phyloP scores from a whole-genome alignment of 2,888 invertebrate species.

The Terebella lapidaria region DNA sequence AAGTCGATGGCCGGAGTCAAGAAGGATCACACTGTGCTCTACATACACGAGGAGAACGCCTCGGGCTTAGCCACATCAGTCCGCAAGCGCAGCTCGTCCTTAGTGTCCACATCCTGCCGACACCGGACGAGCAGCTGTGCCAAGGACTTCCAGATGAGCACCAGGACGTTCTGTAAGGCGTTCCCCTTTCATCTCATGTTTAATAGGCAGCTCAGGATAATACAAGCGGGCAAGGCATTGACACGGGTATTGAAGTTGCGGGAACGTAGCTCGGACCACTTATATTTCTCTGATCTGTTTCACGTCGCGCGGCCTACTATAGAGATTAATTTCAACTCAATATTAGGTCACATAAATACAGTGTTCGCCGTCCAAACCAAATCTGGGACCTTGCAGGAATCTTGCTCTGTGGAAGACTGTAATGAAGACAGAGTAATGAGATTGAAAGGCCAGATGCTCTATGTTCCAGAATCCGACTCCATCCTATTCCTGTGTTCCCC shows the following conservation, averaged over 20 bases:
- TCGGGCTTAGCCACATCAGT: neutral
- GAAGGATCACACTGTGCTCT: conserved; percentile 12
- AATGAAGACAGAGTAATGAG: neutral
- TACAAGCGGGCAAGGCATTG: conserved; percentile 22
- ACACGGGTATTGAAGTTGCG: conserved; percentile 7
- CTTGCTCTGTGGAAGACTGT: neutral
- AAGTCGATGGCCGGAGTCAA: neutral
- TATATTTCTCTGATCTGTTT: conserved; percentile 63
- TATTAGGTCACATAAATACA: conserved; percentile 88
- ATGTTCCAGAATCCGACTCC: conserved; percentile 28
- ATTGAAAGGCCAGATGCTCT: conserved; percentile 36
- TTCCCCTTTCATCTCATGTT: conserved; percentile 36
- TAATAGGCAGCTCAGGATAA: conserved; percentile 19
- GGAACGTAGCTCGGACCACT: neutral
- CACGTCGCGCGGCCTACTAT: conserved; percentile 72
- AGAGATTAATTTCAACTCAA: conserved; percentile 83
- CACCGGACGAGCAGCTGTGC: conserved; percentile 10
- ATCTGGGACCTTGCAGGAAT: neutral
- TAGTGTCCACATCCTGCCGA: conserved; percentile 7
- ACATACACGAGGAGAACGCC: conserved; percentile 7
- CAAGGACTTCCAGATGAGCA: conserved; percentile 12
- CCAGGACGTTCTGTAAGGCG: conserved; percentile 20
- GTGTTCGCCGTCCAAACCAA: conserved; percentile 63
- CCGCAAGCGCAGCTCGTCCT: conserved; percentile 14
- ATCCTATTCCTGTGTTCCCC: conserved; percentile 35